Evolutionary conservation across 2,113 vertebrate genomes (phyloP).

Genomic region (Cryptoleucopteryx plumbea): DNA sequence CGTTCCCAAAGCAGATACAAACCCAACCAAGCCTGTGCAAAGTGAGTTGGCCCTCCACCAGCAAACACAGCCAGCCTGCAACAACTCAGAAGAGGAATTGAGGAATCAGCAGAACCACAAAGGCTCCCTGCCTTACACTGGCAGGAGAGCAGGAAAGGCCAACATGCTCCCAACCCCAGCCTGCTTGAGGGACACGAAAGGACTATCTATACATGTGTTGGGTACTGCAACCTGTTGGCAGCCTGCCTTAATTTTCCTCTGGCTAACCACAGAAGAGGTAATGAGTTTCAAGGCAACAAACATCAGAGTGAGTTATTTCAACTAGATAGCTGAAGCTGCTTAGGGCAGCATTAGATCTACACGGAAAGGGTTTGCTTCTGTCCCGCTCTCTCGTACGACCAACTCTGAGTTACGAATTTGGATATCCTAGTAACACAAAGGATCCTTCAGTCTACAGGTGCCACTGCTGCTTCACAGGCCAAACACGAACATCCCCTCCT

Average conservation of each 20-base stretch:
- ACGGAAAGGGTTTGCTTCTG: not conserved
- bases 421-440: not conserved
- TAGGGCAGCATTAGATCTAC: not conserved
- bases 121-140: not conserved
- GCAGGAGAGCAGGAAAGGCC: not conserved
- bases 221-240: not conserved
- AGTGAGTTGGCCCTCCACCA: not conserved
- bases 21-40: not conserved
- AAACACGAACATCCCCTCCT: not conserved
- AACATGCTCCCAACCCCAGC: not conserved
- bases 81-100: not conserved
- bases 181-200: not conserved
- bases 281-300: not conserved
- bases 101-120: not conserved
- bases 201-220: accelerated
- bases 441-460: not conserved
- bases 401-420: not conserved
- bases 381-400: accelerated
- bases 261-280: not conserved
- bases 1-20: not conserved
- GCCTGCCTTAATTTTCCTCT: not conserved
- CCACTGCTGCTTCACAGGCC: not conserved
- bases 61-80: not conserved
- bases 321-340: not conserved
- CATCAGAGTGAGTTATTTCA: not conserved